Evolutionary conservation across 2,113 vertebrate species (phyloP).

Genomic region (Aldabrachelys gigantea): DNA sequence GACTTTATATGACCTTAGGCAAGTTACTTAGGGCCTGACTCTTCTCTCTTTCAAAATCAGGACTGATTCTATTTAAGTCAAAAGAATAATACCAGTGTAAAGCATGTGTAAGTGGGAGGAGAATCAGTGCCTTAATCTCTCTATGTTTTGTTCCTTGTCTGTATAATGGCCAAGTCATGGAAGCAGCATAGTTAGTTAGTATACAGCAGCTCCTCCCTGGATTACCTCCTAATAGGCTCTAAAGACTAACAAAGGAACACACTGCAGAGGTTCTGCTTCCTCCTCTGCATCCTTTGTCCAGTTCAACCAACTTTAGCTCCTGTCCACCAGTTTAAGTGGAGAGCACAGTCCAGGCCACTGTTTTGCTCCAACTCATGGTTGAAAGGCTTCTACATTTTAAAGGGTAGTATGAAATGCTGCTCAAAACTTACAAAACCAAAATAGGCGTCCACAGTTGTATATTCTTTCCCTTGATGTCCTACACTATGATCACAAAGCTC

Average conservation of each 20-base stretch:
- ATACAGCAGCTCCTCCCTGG: accelerated
- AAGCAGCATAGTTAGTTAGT: neutral
- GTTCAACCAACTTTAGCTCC: neutral
- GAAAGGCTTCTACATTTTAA: neutral
- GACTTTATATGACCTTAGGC: neutral
- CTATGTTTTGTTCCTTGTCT: neutral
- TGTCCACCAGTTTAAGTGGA: neutral
- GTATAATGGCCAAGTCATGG: neutral
- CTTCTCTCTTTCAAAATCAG: neutral
- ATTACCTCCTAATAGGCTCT: neutral
- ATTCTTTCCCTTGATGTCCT: neutral
- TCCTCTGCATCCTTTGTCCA: neutral
- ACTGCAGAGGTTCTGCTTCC: neutral
- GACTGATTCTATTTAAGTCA: neutral
- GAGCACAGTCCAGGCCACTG: neutral
- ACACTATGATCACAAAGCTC: neutral
- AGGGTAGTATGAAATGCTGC: neutral
- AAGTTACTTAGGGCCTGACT: neutral
- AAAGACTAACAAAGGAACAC: neutral
- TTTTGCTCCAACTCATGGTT: neutral
- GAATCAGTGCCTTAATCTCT: neutral
- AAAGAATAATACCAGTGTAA: neutral
- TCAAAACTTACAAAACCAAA: neutral
- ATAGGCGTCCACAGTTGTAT: neutral
- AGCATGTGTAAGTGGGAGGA: neutral